These are phyloP conservation scores for Falcaria lacertinaria DNA, from an alignment of 2,888 invertebrate species.

Conservation along the genomic window DNA sequence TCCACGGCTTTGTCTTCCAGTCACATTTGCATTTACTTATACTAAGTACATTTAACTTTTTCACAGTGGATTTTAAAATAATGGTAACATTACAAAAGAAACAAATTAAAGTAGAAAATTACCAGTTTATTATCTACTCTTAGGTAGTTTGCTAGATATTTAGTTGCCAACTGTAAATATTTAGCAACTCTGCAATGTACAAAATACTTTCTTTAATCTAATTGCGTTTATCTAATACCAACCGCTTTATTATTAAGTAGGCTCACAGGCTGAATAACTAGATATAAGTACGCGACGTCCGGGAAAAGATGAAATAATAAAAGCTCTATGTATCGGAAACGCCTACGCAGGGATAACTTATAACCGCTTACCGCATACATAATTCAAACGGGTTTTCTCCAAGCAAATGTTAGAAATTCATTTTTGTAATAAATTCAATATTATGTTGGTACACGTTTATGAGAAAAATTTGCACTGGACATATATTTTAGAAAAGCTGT, in stretches of 20 bases:
- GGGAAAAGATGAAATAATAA: slow-evolving; percentile 48
- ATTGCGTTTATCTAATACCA: slow-evolving; percentile 39
- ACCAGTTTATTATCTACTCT: too few species aligned
- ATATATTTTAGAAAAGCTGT: slow-evolving; percentile 19
- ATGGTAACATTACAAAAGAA: too few species aligned
- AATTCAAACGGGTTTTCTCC: slow-evolving; percentile 53
- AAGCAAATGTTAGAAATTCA: slow-evolving; percentile 46
- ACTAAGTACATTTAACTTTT: too few species aligned
- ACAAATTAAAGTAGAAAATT: too few species aligned
- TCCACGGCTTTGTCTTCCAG: too few species aligned
- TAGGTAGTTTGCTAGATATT: neutral
- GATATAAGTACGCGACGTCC: slow-evolving; percentile 29
- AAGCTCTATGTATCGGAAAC: slow-evolving; percentile 51
- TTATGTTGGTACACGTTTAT: slow-evolving; percentile 33
- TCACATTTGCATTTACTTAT: too few species aligned
- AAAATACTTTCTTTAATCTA: slow-evolving; percentile 35
- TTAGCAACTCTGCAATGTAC: slow-evolving; percentile 16
- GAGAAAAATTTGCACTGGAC: slow-evolving; percentile 27
- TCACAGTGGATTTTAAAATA: too few species aligned
- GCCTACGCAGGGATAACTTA: slow-evolving; percentile 54
- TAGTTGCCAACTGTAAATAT: neutral
- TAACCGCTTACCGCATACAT: slow-evolving; percentile 43
- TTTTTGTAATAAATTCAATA: slow-evolving; percentile 51
- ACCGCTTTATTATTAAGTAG: slow-evolving; percentile 52
- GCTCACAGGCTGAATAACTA: slow-evolving; percentile 51